Conservation (phyloP, 2,113 vertebrate species). For the Cygnus buccinator region DNA sequence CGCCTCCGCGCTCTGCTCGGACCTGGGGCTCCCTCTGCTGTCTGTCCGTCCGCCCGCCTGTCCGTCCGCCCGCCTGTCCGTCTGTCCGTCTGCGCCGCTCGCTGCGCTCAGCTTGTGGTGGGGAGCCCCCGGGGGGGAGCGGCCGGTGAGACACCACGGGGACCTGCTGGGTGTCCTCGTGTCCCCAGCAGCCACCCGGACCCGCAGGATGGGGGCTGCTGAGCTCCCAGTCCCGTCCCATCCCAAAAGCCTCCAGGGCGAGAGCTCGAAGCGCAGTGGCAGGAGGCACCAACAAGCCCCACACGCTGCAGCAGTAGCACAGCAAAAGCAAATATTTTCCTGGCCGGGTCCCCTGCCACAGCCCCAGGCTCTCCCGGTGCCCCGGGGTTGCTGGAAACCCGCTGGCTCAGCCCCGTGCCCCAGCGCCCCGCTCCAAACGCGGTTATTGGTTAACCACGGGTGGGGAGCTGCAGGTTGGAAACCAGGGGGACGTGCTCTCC, state of each 20-base stretch:
- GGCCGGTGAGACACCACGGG: neutral
- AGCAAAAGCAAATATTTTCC: neutral
- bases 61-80: neutral
- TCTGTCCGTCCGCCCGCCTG: neutral
- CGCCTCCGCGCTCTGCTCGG: neutral
- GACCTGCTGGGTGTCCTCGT: neutral
- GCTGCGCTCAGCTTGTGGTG: neutral
- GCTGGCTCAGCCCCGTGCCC: neutral
- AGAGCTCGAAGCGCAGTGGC: no score
- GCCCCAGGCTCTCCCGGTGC: fast-evolving
- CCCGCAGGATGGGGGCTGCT: neutral
- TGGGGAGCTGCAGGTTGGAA: neutral
- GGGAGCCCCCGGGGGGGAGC: neutral
- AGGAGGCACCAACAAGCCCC: neutral
- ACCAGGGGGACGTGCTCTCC: neutral
- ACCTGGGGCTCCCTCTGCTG: constrained; percentile 54
- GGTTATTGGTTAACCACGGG: neutral
- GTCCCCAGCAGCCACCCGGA: neutral
- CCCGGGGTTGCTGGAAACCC: fast-evolving
- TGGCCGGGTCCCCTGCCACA: neutral
- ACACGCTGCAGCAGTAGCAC: neutral
- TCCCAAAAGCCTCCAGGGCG: neutral
- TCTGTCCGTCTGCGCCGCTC: neutral
- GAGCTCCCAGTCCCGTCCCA: neutral
- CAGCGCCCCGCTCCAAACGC: neutral